Conservation (phyloP, 2,888 invertebrate genomes). For the Pyrochroa serraticornis region DNA sequence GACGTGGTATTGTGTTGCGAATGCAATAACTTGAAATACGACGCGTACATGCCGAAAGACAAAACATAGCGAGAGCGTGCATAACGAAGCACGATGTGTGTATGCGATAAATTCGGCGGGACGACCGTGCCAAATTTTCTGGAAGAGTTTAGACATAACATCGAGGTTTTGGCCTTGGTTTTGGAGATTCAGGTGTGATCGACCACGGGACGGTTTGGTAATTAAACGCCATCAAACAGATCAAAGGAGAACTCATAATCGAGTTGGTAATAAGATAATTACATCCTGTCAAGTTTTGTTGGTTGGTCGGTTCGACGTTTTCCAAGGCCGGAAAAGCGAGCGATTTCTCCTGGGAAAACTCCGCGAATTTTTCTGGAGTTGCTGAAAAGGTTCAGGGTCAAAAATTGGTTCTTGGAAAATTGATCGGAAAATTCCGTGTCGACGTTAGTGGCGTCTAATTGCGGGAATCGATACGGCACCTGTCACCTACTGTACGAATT, state of each 20-base stretch:
- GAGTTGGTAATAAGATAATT: slow-evolving; percentile 21
- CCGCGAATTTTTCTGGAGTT: not conserved
- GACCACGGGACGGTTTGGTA: too few relatives aligned
- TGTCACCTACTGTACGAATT: not conserved
- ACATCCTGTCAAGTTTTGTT: too few relatives aligned
- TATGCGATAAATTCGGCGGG: too few relatives aligned
- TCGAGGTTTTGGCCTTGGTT: too few relatives aligned
- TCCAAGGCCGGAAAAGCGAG: too few relatives aligned
- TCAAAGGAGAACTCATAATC: slow-evolving; percentile 15
- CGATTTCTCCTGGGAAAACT: too few relatives aligned
- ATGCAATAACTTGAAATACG: too few relatives aligned
- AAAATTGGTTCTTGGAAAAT: slow-evolving; percentile 11
- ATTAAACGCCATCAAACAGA: slow-evolving; percentile 9
- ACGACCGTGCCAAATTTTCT: slow-evolving; percentile 18
- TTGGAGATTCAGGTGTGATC: too few relatives aligned
- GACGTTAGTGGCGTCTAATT: too few relatives aligned
- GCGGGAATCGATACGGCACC: not conserved
- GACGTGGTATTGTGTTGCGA: slow-evolving; percentile 10
- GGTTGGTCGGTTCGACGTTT: too few relatives aligned
- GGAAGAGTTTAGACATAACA: slow-evolving; percentile 17
- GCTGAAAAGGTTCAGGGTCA: too few relatives aligned
- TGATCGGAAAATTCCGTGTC: slow-evolving; percentile 12
- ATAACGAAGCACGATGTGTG: too few relatives aligned
- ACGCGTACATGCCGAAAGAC: slow-evolving; percentile 24
- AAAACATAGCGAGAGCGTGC: slow-evolving; percentile 17